Evolutionary conservation across 2,113 vertebrate genomes (phyloP), one percentile per base, ranked within the genome.

Genomic region (Agelaius tricolor): DNA sequence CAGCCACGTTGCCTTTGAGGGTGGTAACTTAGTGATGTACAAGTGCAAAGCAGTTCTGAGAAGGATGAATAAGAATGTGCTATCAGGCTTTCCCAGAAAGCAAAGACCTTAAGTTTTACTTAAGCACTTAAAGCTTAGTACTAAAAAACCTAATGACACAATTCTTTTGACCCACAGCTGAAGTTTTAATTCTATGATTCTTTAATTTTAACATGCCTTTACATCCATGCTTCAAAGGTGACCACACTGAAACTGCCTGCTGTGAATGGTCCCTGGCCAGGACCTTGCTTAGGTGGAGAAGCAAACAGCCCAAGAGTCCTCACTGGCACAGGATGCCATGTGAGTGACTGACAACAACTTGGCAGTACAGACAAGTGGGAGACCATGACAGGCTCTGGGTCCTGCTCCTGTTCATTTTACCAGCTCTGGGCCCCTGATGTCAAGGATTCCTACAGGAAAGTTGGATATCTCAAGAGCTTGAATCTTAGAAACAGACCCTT

Each of bases 231-330:
- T 73, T 12, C 49, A 57, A 52, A 57, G 21, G 28, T 74, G 52
- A 43, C 7, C 37, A 20, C 22, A 14, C 8, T 31, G 41, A 58
- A 76, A 35, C 37, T n/a, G 22, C 30, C 63, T 43, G 20, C 51
- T 66, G 0, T 7, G 22, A 76, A 57, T 0, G 0, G 37, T 63
- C 6, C 6, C 54, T 61, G 49, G n/a, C 30, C 39, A 63, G 37
- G 23, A 66, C 52, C 74, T 80, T 54, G 10, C 41, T 69, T 41
- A 49, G 44, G 15, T 24, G 85, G 57, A 47, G 46, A 63, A 78
- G 35, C 8, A 74, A 63, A 67, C 30, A 27, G 47, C 6, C 81
- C 41, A 51, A 46, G 9, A 55, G 30, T 11, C 51, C 9, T 27
- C 23, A 39, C 0, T 46, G 57, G 33, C 33, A 39, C 5, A 49